Evolutionary conservation across 1,140 invertebrate genomes (phyloP).

Genomic region (Nasonia giraulti): DNA sequence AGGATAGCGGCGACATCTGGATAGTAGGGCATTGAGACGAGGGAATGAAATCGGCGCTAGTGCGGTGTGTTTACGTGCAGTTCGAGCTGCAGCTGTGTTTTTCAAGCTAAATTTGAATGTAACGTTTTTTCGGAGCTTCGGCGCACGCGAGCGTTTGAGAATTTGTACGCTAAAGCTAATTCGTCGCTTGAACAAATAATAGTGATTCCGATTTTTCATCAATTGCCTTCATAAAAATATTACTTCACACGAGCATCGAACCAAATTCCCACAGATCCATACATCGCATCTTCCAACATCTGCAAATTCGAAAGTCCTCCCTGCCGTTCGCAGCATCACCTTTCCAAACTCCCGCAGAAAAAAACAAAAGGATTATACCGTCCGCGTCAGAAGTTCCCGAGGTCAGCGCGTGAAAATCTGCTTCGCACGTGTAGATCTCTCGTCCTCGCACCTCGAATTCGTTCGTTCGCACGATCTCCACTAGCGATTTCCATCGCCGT

Average conservation of each 20-base stretch:
- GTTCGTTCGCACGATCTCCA: background rate
- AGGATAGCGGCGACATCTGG: background rate
- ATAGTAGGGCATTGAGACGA: background rate
- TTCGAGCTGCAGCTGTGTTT: background rate
- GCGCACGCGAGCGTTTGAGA: too few relatives aligned
- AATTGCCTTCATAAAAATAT: too few relatives aligned
- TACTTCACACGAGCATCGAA: too few relatives aligned
- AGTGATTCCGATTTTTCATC: too few relatives aligned
- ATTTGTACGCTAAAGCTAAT: too few relatives aligned
- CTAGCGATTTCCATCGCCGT: background rate
- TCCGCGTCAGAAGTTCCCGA: background rate
- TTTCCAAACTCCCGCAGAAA: background rate
- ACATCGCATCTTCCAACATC: too few relatives aligned
- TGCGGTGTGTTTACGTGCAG: background rate
- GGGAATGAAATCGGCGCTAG: background rate
- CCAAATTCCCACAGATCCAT: too few relatives aligned
- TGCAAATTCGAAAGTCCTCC: background rate
- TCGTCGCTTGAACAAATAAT: too few relatives aligned
- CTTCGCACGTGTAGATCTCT: background rate
- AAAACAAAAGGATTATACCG: background rate
- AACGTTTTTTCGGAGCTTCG: background rate
- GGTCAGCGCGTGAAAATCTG: conserved; percentile 1
- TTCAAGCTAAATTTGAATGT: background rate
- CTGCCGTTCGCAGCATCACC: too few relatives aligned
- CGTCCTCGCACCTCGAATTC: background rate